Conservation (phyloP, 2,888 invertebrate genomes). For the Agrochola litura region DNA sequence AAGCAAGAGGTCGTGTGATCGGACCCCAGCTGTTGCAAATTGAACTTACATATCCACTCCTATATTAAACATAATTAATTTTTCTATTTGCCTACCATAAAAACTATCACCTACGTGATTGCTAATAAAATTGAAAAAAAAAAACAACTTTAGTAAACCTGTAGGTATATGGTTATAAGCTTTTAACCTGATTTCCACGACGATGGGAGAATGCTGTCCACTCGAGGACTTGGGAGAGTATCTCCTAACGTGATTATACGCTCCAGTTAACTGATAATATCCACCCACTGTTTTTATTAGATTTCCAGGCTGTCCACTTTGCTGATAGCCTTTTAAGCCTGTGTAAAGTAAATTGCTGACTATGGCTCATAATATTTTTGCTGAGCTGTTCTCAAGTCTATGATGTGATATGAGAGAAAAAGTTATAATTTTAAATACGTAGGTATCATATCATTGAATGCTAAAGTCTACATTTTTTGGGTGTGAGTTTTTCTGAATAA, state of each 20-base stretch:
- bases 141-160: not conserved
- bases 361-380: not conserved
- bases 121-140: not conserved
- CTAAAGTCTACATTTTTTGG: not conserved
- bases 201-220: slow-evolving; percentile 13
- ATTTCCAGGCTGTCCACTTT: slow-evolving; percentile 1
- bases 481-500: not conserved
- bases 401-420: not conserved
- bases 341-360: not conserved
- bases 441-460: no score
- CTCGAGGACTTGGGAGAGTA: slow-evolving; percentile 17
- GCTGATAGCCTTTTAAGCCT: not conserved
- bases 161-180: not conserved
- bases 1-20: not conserved
- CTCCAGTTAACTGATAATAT: slow-evolving; percentile 31
- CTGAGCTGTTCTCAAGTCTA: not conserved
- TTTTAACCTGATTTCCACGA: slow-evolving; percentile 30
- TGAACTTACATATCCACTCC: not conserved
- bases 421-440: not conserved
- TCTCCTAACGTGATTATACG: slow-evolving; percentile 30
- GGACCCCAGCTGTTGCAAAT: not conserved
- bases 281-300: slow-evolving; percentile 12
- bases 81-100: no score
- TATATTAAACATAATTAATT: not conserved
- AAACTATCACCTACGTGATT: not conserved